Conservation (phyloP, 2,113 vertebrate genomes). For the Eurypyga helias region DNA sequence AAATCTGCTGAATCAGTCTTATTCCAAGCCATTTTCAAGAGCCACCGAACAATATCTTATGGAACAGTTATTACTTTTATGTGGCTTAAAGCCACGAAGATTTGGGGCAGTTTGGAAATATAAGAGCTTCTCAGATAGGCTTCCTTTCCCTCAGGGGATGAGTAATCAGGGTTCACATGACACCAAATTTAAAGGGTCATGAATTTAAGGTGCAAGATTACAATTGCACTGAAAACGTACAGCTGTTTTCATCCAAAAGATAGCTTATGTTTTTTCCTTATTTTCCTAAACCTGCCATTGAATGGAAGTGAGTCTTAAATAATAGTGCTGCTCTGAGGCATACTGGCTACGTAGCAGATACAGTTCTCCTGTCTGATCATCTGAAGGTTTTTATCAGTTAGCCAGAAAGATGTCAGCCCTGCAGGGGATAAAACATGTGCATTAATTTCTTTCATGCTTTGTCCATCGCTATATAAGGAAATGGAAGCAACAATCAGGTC, state of each 20-base stretch:
- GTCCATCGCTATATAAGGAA: background rate
- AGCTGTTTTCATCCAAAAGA: background rate
- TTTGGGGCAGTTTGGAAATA: background rate
- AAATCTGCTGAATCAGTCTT: conserved; percentile 21
- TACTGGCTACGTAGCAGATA: background rate
- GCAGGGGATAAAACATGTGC: background rate
- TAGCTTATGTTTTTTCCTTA: background rate
- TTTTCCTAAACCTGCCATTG: background rate
- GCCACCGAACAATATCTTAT: background rate
- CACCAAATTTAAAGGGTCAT: conserved; percentile 12
- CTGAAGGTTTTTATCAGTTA: conserved; percentile 11
- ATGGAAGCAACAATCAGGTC: background rate
- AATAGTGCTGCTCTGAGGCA: background rate
- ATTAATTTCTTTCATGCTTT: background rate
- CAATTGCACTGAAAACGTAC: background rate
- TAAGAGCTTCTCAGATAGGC: background rate
- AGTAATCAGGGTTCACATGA: conserved; percentile 39
- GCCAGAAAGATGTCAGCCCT: background rate
- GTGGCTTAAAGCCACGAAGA: background rate
- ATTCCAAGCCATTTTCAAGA: conserved; percentile 30
- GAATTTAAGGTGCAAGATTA: conserved; percentile 41
- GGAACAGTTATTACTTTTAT: background rate
- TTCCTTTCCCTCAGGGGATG: background rate
- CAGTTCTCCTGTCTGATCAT: background rate
- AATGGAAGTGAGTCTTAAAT: conserved; percentile 24